phyloP scores from a whole-genome alignment of 2,797 vertebrate genomes.

The Neosilurus hyrtlii region DNA sequence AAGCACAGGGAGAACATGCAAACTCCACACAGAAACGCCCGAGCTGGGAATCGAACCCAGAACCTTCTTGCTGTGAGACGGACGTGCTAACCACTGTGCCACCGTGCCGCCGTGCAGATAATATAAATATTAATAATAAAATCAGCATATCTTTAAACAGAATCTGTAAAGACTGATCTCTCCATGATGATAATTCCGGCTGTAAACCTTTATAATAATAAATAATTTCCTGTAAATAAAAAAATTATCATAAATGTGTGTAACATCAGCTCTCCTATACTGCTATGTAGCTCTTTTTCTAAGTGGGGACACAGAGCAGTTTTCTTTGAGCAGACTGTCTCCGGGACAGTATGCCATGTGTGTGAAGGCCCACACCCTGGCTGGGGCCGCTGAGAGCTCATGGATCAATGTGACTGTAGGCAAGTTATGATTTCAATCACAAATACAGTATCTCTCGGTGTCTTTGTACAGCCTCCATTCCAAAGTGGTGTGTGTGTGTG shows the following conservation, averaged over 20 bases:
- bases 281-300: conserved; percentile 21
- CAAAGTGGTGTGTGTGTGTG: neutral
- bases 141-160: neutral
- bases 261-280: neutral
- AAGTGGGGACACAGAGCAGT: neutral
- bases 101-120: too few species aligned
- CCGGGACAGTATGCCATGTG: conserved; percentile 36
- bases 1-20: too few species aligned
- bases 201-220: neutral
- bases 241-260: neutral
- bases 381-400: conserved; percentile 37
- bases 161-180: neutral
- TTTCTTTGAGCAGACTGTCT: conserved; percentile 24
- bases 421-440: conserved; percentile 19
- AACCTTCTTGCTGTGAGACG: too few species aligned
- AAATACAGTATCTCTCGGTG: neutral
- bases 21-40: too few species aligned
- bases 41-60: too few species aligned
- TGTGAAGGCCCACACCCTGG: conserved; percentile 46
- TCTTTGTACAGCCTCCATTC: neutral
- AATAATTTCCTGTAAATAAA: neutral
- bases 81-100: too few species aligned
- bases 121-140: too few species aligned
- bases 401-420: conserved; percentile 43
- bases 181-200: too few species aligned